Evolutionary conservation across 2,888 invertebrate species (phyloP).

Genomic region (Prosopocoilus inquinatus): DNA sequence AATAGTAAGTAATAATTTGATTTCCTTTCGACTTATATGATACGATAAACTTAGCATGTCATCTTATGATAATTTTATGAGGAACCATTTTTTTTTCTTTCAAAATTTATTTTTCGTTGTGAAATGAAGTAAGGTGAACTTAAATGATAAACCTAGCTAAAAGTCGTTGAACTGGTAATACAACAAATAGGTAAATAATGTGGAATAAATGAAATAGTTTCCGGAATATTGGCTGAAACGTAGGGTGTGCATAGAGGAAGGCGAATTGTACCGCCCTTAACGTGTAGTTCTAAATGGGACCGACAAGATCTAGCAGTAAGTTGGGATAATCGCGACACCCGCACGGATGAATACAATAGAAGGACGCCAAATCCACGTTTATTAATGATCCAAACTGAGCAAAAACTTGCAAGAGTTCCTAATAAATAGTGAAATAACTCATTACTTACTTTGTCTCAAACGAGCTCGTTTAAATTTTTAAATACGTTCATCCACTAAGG

Average conservation of each 20-base stretch:
- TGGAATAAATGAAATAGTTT: constrained; percentile 18
- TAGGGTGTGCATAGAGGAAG: constrained; percentile 35
- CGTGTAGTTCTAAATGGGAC: constrained; percentile 46
- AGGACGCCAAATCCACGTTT: constrained; percentile 45
- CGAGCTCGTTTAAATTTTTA: too few relatives aligned
- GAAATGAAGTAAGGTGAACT: too few relatives aligned
- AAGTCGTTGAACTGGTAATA: too few relatives aligned
- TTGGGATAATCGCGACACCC: constrained; percentile 46
- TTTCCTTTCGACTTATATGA: too few relatives aligned
- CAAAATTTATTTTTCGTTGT: too few relatives aligned
- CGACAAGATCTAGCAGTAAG: constrained; percentile 44
- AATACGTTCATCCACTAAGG: too few relatives aligned
- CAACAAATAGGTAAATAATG: neutral
- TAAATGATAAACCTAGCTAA: too few relatives aligned
- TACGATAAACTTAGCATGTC: too few relatives aligned
- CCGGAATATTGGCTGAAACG: constrained; percentile 28
- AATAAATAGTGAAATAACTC: constrained; percentile 2
- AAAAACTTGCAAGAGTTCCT: constrained; percentile 4
- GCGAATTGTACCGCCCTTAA: constrained; percentile 44
- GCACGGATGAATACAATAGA: constrained; percentile 45
- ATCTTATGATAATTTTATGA: too few relatives aligned
- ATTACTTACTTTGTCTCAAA: neutral
- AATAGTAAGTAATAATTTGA: too few relatives aligned
- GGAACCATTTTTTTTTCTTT: too few relatives aligned
- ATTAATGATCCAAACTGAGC: constrained; percentile 35